A percentile compares a stretch with the other conserved stretches of the same genome.
Evolutionary conservation across 1,140 invertebrate genomes (phyloP).

Genomic region (Habropoda laboriosa): DNA sequence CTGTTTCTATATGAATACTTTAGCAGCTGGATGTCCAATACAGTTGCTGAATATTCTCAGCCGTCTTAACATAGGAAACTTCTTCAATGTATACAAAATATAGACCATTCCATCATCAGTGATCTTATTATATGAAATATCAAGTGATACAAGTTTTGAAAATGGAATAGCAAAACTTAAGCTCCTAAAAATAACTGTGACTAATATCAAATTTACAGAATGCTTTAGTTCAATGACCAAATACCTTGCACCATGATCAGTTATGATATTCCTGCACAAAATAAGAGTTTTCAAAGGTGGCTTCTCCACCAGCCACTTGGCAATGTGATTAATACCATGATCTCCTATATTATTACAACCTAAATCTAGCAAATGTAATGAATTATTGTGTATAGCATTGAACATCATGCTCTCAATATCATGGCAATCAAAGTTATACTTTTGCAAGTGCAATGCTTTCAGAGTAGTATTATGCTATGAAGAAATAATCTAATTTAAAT

Average conservation of each 20-base stretch:
- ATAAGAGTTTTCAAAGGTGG: conserved; percentile 80
- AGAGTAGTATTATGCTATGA: conserved; percentile 79
- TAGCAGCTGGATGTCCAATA: conserved; percentile 75
- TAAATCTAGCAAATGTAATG: conserved; percentile 82
- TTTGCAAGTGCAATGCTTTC: conserved; percentile 83
- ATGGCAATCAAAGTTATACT: conserved; percentile 83
- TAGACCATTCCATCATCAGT: conserved; percentile 79
- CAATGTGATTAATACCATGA: conserved; percentile 81
- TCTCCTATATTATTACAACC: conserved; percentile 83
- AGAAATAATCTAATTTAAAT: conserved; percentile 6
- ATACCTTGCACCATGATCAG: conserved; percentile 81
- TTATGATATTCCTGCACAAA: conserved; percentile 82
- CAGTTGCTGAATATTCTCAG: conserved; percentile 83
- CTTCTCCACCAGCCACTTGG: conserved; percentile 80
- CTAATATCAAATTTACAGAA: conserved; percentile 2
- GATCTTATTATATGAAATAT: conserved; percentile 83
- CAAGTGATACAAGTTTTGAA: conserved; percentile 82
- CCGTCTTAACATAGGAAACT: conserved; percentile 79
- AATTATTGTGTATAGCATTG: conserved; percentile 80
- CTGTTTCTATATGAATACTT: conserved; percentile 59
- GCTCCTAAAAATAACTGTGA: conserved; percentile 64
- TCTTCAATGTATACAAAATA: conserved; percentile 83
- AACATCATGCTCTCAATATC: conserved; percentile 82
- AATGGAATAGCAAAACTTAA: conserved; percentile 81
- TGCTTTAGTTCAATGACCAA: too few relatives aligned